Percentiles rank a stretch among this genome's conserved stretches.
Evolutionary conservation across 2,888 invertebrate species (phyloP).

Genomic region (Pseudococcus longispinus): DNA sequence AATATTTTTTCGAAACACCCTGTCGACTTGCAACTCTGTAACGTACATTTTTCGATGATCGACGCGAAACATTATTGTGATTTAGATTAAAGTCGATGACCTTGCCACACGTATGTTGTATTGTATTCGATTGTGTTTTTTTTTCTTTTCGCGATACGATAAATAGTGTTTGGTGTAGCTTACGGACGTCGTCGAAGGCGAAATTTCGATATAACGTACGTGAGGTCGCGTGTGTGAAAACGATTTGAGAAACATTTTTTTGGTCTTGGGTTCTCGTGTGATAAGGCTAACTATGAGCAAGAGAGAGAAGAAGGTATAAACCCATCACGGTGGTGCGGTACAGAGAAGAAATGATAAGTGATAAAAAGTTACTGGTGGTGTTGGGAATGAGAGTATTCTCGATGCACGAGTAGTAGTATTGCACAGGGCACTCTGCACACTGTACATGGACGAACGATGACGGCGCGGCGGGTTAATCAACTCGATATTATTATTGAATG

Average conservation of each 20-base stretch:
- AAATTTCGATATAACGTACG: neutral
- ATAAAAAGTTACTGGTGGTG: neutral
- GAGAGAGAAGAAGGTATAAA: neutral
- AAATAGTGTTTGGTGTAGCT: neutral
- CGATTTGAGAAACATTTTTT: neutral
- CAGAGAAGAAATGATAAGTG: neutral
- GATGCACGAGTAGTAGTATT: neutral
- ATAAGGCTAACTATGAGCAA: neutral
- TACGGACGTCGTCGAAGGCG: neutral
- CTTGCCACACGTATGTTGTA: neutral
- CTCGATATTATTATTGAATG: conserved; percentile 28
- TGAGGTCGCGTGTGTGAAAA: neutral
- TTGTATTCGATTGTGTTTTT: neutral
- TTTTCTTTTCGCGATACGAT: neutral
- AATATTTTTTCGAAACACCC: neutral
- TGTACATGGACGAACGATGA: neutral
- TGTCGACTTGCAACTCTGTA: neutral
- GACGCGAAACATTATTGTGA: neutral
- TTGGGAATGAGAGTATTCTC: neutral
- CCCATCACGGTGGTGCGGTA: neutral
- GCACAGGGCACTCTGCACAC: neutral
- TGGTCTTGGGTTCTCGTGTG: neutral
- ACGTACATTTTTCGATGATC: neutral
- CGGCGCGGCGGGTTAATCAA: conserved; percentile 7
- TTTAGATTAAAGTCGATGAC: neutral